These are phyloP conservation scores for Rhinoderma darwinii DNA, from an alignment of 2,113 vertebrate species.

Conservation along the genomic window DNA sequence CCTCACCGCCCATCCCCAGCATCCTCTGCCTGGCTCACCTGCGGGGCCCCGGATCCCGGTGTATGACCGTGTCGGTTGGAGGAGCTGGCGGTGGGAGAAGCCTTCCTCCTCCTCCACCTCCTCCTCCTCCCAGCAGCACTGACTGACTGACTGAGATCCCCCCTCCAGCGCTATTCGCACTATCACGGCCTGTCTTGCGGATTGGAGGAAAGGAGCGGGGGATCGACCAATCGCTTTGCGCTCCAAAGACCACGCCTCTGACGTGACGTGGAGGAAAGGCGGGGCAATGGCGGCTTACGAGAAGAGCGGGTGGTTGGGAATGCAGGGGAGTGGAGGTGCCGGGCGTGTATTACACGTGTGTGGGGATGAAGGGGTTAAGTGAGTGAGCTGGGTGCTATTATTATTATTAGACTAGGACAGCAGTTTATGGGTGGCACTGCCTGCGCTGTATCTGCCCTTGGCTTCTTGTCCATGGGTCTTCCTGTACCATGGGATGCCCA, in stretches of 20 bases:
- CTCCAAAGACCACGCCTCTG: constrained; percentile 6
- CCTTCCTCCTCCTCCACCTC: constrained; percentile 53
- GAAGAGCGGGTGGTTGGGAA: not conserved
- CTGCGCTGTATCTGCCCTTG: no score
- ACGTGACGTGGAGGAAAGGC: constrained; percentile 16
- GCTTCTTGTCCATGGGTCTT: no score
- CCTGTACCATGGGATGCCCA: no score
- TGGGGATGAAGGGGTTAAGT: not conserved
- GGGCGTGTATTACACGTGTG: no score
- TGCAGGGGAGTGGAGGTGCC: not conserved
- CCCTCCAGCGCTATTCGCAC: constrained; percentile 55
- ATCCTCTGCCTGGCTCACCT: constrained; percentile 43
- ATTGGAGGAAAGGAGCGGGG: constrained; percentile 14
- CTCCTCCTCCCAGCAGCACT: constrained; percentile 49
- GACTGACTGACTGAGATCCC: constrained; percentile 46
- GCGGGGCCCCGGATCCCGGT: constrained; percentile 57
- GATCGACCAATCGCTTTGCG: constrained; percentile 36
- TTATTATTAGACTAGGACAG: no score
- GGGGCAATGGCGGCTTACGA: constrained; percentile 31
- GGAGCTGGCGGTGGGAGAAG: constrained; percentile 54
- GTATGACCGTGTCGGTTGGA: constrained; percentile 43
- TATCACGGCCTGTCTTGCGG: not conserved
- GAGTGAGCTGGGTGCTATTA: no score
- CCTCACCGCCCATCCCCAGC: not conserved
- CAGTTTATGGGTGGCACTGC: no score